Base-by-base conservation (phyloP, 1,140 invertebrate genomes). In the Geopemphigus sp. region DNA sequence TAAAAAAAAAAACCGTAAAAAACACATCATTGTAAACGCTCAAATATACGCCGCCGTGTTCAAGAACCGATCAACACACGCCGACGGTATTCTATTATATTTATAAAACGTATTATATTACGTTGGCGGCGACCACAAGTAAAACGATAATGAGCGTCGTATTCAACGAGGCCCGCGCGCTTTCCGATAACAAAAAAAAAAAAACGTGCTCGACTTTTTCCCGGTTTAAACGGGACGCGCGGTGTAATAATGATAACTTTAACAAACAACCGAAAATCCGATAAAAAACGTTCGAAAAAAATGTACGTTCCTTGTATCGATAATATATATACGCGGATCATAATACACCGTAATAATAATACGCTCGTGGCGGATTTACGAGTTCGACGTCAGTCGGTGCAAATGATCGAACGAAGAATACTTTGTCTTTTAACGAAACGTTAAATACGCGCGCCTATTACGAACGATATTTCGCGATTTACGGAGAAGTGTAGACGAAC, bases 11-110 rank as follows among this genome's bases (percentile, higher is more conserved):
- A 39, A 39, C 32, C 8, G 32, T n/a, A 39, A 39, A 39, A 39
- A 39, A 17, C 17, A n/a, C 29, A 29, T 22, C 15, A 39, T 64
- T 39, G 39, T 68, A 39, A 50, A 68, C 22, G 39, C n/a, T 50
- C 50, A 68, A 68, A 68, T 26, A 68, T n/a, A 32, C n/a, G 64
- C 39, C 39, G 66, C 39, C 15, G 45, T 14, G 66, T 66, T 66
- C 63, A 45, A 68, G 66, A 68, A 68, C 45, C 66, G 66, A 68
- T 68, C 66, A 26, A 68, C 66, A 15, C 32, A 45, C 63, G 45
- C 5, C 19, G 14, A 1, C 11, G 8, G n/a, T 47, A 66, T 66
- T 22, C 45, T 66, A 45, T 39, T 32, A 12, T 39, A n/a, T 5
- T 39, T n/a, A 64, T n/a, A 5, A 39, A 39, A 45, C n/a, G 5